These are phyloP conservation scores for Coremacera marginata DNA, from an alignment of 2,888 invertebrate species.

Conservation along the genomic window DNA sequence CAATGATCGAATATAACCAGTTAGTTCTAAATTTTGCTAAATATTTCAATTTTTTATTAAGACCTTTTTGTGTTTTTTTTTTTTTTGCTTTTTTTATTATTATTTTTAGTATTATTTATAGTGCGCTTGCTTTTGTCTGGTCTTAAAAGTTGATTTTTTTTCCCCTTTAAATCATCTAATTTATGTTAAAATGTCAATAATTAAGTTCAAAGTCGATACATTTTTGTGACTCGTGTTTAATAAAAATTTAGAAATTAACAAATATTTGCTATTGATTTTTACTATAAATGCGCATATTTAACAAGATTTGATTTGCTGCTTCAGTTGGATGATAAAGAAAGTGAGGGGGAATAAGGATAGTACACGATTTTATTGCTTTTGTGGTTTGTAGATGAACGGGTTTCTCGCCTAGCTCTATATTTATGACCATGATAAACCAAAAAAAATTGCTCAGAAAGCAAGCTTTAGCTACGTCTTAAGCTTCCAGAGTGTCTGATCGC, in stretches of 20 bases:
- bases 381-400: background rate
- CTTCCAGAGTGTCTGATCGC: no score
- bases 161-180: conserved; percentile 22
- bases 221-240: conserved; percentile 32
- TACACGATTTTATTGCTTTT: background rate
- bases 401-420: background rate
- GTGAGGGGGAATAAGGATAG: background rate
- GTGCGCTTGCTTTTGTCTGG: background rate
- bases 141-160: conserved; percentile 24
- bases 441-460: no score
- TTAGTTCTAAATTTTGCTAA: conserved; percentile 15
- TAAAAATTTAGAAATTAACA: background rate
- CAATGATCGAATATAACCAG: conserved; percentile 1
- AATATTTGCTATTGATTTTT: background rate
- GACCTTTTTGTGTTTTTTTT: background rate
- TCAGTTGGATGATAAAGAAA: no score
- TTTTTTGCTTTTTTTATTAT: background rate
- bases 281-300: conserved; percentile 20
- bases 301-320: background rate
- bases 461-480: no score
- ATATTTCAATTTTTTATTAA: conserved; percentile 1
- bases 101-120: background rate
- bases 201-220: conserved; percentile 20
- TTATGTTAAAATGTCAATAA: conserved; percentile 38
- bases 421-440: no score